phyloP scores from a whole-genome alignment of 2,797 vertebrate genomes.

The Pagetopsis macropterus region DNA sequence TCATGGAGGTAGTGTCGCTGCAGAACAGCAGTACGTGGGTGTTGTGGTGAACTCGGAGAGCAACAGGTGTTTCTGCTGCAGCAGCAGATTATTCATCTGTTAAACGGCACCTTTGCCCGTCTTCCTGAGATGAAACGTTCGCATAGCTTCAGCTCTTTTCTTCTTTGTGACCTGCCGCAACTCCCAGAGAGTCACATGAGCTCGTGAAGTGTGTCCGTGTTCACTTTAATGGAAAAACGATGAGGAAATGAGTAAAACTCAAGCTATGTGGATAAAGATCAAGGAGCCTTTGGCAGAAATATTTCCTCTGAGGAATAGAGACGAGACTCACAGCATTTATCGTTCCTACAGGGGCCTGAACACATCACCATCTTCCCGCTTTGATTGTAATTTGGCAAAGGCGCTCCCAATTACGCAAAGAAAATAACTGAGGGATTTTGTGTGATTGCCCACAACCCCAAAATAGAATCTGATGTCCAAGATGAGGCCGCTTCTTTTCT shows the following conservation, averaged over 20 bases:
- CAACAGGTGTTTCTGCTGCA: constrained; percentile 53
- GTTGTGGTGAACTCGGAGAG: constrained; percentile 23
- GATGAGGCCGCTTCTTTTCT: constrained; percentile 46
- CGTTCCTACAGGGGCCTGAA: constrained; percentile 52
- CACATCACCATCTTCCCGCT: constrained; percentile 58
- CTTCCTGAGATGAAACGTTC: constrained; percentile 42
- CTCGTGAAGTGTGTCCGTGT: constrained; percentile 56
- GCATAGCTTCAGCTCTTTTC: constrained; percentile 29
- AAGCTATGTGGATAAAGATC: constrained; percentile 70
- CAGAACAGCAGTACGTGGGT: not conserved
- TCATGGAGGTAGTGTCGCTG: not conserved
- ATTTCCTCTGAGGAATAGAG: constrained; percentile 54
- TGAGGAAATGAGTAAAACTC: constrained; percentile 75
- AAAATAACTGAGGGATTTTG: constrained; percentile 57
- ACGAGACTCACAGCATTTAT: constrained; percentile 52
- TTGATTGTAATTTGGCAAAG: constrained; percentile 72
- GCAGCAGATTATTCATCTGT: constrained; percentile 38
- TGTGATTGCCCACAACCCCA: constrained; percentile 56
- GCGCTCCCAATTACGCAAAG: constrained; percentile 56
- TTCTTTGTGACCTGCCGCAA: constrained; percentile 52
- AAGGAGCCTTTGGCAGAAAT: constrained; percentile 59
- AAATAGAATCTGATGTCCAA: constrained; percentile 65
- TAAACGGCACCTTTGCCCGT: constrained; percentile 28
- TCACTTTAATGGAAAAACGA: constrained; percentile 70
- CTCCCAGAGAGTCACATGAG: constrained; percentile 46